Base-by-base conservation (phyloP, 2,888 invertebrate genomes). In the Rhaphigaster nebulosa region DNA sequence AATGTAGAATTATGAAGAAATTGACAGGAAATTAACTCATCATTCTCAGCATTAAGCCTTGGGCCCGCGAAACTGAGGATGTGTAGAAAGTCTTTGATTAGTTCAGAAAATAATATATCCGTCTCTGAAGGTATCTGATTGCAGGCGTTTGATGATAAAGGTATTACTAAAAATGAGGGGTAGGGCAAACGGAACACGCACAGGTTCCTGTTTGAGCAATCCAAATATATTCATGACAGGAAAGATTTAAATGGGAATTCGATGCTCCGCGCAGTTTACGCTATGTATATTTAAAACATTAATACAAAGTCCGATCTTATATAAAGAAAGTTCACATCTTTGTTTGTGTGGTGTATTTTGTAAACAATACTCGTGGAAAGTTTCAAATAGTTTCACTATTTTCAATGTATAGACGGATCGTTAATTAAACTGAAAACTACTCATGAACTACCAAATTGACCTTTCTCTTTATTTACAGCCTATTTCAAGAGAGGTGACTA, bases 401-500 rank as follows among this genome's bases (percentile, higher is more conserved):
- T 56, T 56, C 23, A 26, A 56, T 56, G n/a, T 12, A n/a, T 8
- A 60, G 12, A n/a, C 0, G 8, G n/a, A 1, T 60, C n/a, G 18
- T 65, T 65, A 29, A 29, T 65, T 0, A 29, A 29, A 65, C 29
- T 34, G 3, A 60, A 60, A 60, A n/a, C 60, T 60, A 26, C n/a
- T 60, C 15, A 76, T 50, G 15, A 65, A 76, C 3, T 3, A 34
- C 13, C 15, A 20, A 18, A 70, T 1, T 23, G 1, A 76, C 4
- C 80, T 50, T 20, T 26, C 12, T 80, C 0, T 91, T 70, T 89
- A 38, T 76, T 92, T 92, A 90, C 93, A 93, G 98, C 97, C 0
- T 98, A 97, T 93, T 98, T 97, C 93, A 94, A 95, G 65, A 95
- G 95, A 91, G 97, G 97, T 87, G 95, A 97, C 93, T 97, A 97